Evolutionary conservation across 2,888 invertebrate species (phyloP), one percentile per base, ranked within the genome.

Genomic region (Helleia helle): DNA sequence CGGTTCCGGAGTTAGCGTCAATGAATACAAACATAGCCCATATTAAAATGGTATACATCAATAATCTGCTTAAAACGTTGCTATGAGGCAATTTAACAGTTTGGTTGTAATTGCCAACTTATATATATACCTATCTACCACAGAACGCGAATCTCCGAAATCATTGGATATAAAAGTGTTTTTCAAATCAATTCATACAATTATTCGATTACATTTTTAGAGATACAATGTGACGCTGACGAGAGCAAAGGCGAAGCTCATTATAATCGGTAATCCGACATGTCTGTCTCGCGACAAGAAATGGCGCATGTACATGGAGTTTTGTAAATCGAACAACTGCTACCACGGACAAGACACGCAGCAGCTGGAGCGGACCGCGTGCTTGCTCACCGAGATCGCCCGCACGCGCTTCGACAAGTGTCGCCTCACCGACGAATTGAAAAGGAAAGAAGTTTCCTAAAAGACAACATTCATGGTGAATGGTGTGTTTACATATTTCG

Each of bases 201-300:
- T 2, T 13, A 6, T 11, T 13, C 17, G 17, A 39, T 27, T 26
- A 9, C 14, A 45, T 27, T 71, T 86, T 3, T 75, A 90, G 83
- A 73, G 92, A 44, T 91, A 91, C 65, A 93, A 93, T 65, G 92
- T 93, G 1, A 87, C 91, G 1, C 56, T 92, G 8, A 92, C 91
- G 0, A 69, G 93, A 43, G 91, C 92, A 1, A 89, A 88, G 62
- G 85, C 88, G 1, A 87, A 93, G 47, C 66, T 93, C 11, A 87
- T 93, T 18, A 75, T 64, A 25, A 60, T 70, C 71, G 90, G 64
- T 62, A 89, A 75, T 80, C 88, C 56, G 36, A 46, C 63, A 3
- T 75, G 80, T 18, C 55, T 85, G 29, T 54, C 56, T 14, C 64
- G 71, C 36, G 56, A 62, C 15, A 39, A 52, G n/a, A 62, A 70